A percentile compares a stretch with the other conserved stretches of the same genome.
Conservation (phyloP, 2,888 invertebrate genomes). For the Drosophila subsilvestris region DNA sequence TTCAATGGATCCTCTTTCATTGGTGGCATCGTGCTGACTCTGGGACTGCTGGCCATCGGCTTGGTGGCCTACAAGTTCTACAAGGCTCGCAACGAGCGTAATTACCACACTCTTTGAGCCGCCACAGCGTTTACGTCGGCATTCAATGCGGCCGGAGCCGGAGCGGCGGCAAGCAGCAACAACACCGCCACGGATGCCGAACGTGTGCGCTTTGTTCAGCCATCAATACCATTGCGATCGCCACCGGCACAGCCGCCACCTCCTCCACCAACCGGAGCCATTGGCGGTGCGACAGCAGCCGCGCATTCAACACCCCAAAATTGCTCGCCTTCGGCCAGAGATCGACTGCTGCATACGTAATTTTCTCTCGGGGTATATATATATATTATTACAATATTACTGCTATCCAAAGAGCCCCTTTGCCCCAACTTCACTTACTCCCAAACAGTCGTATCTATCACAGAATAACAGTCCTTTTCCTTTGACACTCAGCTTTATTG, state of each 20-base stretch:
- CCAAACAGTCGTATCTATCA: slow-evolving; percentile 4
- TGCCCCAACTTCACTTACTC: slow-evolving; percentile 38
- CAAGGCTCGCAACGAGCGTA: slow-evolving; percentile 92
- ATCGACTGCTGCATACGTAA: slow-evolving; percentile 81
- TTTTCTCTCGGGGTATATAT: slow-evolving; percentile 58
- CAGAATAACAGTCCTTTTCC: slow-evolving; percentile 3
- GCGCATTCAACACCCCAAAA: slow-evolving; percentile 41
- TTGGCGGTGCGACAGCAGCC: slow-evolving; percentile 28
- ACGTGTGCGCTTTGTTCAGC: slow-evolving; percentile 81
- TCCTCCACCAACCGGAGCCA: slow-evolving; percentile 59
- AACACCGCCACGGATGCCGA: slow-evolving; percentile 74
- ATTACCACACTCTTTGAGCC: slow-evolving; percentile 94
- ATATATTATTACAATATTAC: slow-evolving; percentile 39
- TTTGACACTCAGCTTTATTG: slow-evolving; percentile 3
- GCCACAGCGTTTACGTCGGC: slow-evolving; percentile 82
- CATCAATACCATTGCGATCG: slow-evolving; percentile 79
- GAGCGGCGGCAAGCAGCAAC: slow-evolving; percentile 51
- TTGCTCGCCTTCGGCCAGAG: slow-evolving; percentile 74
- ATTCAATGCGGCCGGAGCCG: slow-evolving; percentile 78
- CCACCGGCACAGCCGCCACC: slow-evolving; percentile 75
- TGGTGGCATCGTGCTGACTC: slow-evolving; percentile 93
- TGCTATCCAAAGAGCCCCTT: slow-evolving; percentile 52
- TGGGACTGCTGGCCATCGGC: slow-evolving; percentile 91
- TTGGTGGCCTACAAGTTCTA: slow-evolving; percentile 95
- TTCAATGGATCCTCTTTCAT: slow-evolving; percentile 92